Conservation (phyloP, 1,140 invertebrate genomes). For the Anoplophora glabripennis region DNA sequence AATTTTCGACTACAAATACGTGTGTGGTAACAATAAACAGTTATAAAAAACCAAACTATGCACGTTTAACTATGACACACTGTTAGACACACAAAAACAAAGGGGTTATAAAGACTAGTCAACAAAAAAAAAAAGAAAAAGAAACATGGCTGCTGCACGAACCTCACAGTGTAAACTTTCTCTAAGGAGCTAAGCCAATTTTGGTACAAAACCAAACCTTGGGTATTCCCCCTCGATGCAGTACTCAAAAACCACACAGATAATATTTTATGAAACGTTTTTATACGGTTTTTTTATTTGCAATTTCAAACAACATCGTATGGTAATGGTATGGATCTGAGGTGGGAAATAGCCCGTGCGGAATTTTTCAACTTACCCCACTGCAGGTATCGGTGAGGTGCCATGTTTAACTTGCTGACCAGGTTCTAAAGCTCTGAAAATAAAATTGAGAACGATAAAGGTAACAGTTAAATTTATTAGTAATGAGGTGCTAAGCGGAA, state of each 20-base stretch:
- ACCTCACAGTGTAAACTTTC: constrained; percentile 6
- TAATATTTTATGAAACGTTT: too few species aligned
- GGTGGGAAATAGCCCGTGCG: too few species aligned
- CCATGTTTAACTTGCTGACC: constrained; percentile 49
- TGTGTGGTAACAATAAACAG: too few species aligned
- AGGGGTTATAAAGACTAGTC: too few species aligned
- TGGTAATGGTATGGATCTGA: too few species aligned
- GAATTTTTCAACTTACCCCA: constrained; percentile 43
- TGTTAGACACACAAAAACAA: background rate
- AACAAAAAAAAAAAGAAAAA: background rate
- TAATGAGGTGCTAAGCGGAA: background rate
- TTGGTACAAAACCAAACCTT: background rate
- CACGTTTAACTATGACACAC: background rate
- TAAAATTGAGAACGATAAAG: constrained; percentile 30
- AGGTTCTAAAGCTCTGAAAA: constrained; percentile 50
- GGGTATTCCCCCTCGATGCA: background rate
- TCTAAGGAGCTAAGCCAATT: background rate
- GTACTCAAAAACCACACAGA: background rate
- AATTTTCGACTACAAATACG: too few species aligned
- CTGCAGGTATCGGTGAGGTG: constrained; percentile 48
- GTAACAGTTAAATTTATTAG: constrained; percentile 2
- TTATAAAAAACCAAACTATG: background rate
- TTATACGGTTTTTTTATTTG: too few species aligned
- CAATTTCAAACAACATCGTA: too few species aligned
- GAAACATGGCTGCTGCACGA: constrained; percentile 14